These are phyloP conservation scores for Lepidostoma basale DNA, from an alignment of 1,140 invertebrate genomes.

Conservation along the genomic window DNA sequence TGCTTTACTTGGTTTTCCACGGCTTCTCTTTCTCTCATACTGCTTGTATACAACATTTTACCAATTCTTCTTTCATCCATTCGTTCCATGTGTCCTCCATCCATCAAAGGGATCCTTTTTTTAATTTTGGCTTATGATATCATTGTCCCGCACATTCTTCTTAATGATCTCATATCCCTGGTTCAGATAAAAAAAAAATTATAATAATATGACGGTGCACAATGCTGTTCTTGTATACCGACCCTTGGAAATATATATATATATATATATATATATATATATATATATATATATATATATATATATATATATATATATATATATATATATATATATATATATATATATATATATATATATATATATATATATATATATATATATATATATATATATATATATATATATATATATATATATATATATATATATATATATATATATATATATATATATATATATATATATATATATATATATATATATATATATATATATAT, in stretches of 20 bases:
- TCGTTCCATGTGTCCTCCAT: no score
- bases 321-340: background rate
- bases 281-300: background rate
- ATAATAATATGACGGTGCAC: no score
- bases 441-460: background rate
- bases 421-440: background rate
- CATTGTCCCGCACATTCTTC: no score
- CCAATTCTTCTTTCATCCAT: no score
- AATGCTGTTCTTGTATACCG: no score
- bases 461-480: background rate
- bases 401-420: background rate
- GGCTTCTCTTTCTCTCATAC: no score
- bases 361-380: background rate
- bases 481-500: background rate
- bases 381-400: background rate
- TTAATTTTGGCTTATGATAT: no score
- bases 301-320: background rate
- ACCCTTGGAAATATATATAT: background rate
- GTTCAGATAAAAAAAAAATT: no score
- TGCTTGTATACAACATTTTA: no score
- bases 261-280: background rate
- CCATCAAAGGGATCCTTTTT: no score
- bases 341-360: background rate
- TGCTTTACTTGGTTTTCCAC: no score
- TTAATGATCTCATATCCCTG: no score